A percentile compares a stretch with the other conserved stretches of the same genome.
phyloP scores from a whole-genome alignment of 1,140 invertebrate species.

The Habropoda laboriosa region DNA sequence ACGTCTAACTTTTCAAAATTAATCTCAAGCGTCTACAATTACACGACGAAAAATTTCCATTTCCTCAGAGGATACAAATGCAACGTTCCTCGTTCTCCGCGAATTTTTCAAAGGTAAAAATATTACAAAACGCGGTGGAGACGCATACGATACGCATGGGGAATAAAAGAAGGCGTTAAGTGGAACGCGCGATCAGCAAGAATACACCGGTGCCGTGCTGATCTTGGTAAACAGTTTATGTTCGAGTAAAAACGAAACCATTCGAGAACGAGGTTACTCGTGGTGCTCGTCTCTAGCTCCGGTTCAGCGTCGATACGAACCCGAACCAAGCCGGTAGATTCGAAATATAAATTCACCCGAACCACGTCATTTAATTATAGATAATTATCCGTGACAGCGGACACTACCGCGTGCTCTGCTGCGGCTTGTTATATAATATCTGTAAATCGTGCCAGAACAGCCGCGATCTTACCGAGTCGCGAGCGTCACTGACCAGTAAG shows the following conservation, averaged over 20 bases:
- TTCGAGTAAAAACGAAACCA: neutral
- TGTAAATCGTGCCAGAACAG: slow-evolving; percentile 43
- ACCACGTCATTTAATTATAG: slow-evolving; percentile 30
- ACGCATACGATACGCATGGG: too few species aligned
- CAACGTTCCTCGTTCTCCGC: too few species aligned
- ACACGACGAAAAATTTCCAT: too few species aligned
- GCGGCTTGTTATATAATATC: slow-evolving; percentile 49
- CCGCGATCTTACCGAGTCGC: slow-evolving; percentile 17
- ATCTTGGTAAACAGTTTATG: neutral
- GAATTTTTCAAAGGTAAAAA: too few species aligned
- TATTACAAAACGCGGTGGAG: too few species aligned
- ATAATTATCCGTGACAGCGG: slow-evolving; percentile 37
- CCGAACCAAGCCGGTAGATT: too few species aligned
- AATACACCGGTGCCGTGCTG: neutral
- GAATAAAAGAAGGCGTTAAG: slow-evolving; percentile 12
- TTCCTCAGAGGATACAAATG: too few species aligned
- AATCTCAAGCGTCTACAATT: too few species aligned
- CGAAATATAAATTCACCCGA: slow-evolving; percentile 6
- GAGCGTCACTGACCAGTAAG: slow-evolving; percentile 55
- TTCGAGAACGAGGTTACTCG: neutral
- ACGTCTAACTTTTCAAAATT: too few species aligned
- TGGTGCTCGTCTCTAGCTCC: neutral
- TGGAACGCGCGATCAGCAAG: slow-evolving; percentile 37
- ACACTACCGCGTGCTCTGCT: neutral
- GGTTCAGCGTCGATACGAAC: too few species aligned